Percentiles rank a stretch among this genome's conserved stretches.
Conservation (phyloP, 1,140 invertebrate species). For the Drosophila aff. region DNA sequence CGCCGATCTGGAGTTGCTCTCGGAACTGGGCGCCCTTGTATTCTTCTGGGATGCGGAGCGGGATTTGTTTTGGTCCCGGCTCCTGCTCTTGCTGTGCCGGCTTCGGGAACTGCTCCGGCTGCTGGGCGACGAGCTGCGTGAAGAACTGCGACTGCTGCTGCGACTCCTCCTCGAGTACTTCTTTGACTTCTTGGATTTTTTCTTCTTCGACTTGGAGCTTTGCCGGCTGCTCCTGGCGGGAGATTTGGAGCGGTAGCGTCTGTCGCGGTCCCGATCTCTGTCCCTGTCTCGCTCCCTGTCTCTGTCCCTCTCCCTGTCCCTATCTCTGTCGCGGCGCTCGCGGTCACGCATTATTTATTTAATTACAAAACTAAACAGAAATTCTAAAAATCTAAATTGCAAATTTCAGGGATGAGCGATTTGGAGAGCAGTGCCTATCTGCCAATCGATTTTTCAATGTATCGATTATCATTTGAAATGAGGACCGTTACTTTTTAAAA, state of each 20-base stretch:
- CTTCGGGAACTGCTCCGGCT: conserved; percentile 67
- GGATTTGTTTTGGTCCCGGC: conserved; percentile 63
- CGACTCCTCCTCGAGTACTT: conserved; percentile 71
- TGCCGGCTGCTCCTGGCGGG: conserved; percentile 51
- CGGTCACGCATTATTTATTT: conserved; percentile 51
- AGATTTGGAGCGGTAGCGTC: conserved; percentile 72
- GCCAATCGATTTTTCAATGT: neutral
- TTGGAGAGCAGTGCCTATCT: neutral
- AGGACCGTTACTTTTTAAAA: neutral
- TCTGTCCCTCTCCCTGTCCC: conserved; percentile 60
- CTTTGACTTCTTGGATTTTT: conserved; percentile 79
- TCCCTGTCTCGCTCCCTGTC: conserved; percentile 56
- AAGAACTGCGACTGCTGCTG: conserved; percentile 71
- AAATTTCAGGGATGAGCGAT: neutral
- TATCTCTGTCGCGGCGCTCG: conserved; percentile 51
- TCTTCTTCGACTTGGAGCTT: conserved; percentile 72
- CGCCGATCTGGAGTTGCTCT: conserved; percentile 49
- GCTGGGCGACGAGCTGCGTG: conserved; percentile 57
- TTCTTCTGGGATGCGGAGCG: conserved; percentile 60
- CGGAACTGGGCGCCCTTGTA: conserved; percentile 62
- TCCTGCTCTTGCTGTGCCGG: conserved; percentile 66
- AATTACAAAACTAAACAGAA: neutral
- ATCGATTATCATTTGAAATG: neutral
- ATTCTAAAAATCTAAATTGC: neutral
- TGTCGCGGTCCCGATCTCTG: conserved; percentile 54